A percentile compares a stretch with the other conserved stretches of the same genome.
These are phyloP conservation scores for Microplitis deprimator DNA, from an alignment of 2,888 invertebrate species.

Conservation along the genomic window DNA sequence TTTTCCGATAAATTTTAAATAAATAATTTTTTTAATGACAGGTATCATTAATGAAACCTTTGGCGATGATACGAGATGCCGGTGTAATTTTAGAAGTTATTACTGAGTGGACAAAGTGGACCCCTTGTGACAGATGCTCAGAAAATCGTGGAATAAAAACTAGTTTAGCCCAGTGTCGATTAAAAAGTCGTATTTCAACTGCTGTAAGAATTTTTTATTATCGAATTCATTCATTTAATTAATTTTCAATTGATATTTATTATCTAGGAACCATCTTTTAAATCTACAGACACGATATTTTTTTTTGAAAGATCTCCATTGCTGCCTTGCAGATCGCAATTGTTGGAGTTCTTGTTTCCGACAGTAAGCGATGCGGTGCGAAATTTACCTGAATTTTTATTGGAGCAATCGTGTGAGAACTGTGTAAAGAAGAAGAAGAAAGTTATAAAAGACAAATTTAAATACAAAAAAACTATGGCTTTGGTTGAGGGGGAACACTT, in stretches of 20 bases:
- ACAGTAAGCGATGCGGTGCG: constrained; percentile 71
- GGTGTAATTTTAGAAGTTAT: constrained; percentile 71
- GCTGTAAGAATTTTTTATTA: constrained; percentile 28
- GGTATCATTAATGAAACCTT: constrained; percentile 70
- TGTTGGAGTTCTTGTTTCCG: constrained; percentile 71
- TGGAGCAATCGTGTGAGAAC: constrained; percentile 61
- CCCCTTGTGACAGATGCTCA: constrained; percentile 73
- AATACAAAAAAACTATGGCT: constrained; percentile 72
- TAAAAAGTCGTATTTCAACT: constrained; percentile 64
- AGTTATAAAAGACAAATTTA: constrained; percentile 70
- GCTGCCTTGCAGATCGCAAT: constrained; percentile 69
- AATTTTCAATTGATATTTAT: background rate
- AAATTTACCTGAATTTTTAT: constrained; percentile 73
- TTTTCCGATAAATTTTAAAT: too few relatives aligned
- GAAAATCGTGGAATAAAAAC: constrained; percentile 66
- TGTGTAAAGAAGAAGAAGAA: constrained; percentile 56
- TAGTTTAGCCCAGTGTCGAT: constrained; percentile 73
- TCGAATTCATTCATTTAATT: background rate
- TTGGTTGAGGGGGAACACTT: constrained; percentile 74
- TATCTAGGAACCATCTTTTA: constrained; percentile 6
- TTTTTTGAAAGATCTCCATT: constrained; percentile 60
- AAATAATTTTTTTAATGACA: constrained; percentile 38
- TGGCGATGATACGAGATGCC: constrained; percentile 68
- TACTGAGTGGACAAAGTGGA: constrained; percentile 74
- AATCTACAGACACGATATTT: constrained; percentile 43